Percentiles rank a stretch among this genome's conserved stretches.
Evolutionary conservation across 2,113 vertebrate species (phyloP).

Genomic region (Abramis brama): DNA sequence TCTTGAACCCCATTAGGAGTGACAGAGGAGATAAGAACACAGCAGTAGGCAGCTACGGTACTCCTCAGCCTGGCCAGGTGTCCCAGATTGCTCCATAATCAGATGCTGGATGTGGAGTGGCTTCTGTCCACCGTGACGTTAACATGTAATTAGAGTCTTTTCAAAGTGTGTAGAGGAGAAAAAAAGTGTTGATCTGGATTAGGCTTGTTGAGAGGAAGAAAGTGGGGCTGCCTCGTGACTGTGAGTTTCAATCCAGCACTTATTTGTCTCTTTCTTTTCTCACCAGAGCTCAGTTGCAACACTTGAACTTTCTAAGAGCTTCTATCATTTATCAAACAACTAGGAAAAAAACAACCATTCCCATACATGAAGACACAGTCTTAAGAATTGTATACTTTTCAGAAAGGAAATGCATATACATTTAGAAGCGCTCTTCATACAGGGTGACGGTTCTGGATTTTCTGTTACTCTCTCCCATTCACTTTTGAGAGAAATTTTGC

Average conservation of each 20-base stretch:
- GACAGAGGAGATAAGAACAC: constrained; percentile 70
- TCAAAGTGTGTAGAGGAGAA: constrained; percentile 52
- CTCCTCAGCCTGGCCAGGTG: constrained; percentile 68
- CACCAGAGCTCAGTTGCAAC: background rate
- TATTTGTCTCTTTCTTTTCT: constrained; percentile 21
- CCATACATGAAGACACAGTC: background rate
- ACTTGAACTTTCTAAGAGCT: background rate
- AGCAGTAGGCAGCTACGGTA: constrained; percentile 60
- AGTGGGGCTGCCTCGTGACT: constrained; percentile 18
- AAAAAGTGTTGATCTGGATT: constrained; percentile 55
- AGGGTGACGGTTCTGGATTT: background rate
- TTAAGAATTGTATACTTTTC: background rate
- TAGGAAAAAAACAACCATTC: background rate
- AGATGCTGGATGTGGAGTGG: constrained; percentile 59
- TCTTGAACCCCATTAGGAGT: constrained; percentile 69
- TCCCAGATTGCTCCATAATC: constrained; percentile 70
- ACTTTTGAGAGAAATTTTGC: background rate
- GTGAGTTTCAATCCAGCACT: constrained; percentile 22
- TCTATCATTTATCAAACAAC: background rate
- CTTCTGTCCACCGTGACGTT: constrained; percentile 62
- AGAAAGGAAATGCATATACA: background rate
- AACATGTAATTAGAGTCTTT: constrained; percentile 59
- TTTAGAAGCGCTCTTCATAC: background rate
- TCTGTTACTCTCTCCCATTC: background rate
- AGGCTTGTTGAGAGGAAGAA: constrained; percentile 10